Conservation (phyloP, 2,888 invertebrate genomes). For the Arge pagana region DNA sequence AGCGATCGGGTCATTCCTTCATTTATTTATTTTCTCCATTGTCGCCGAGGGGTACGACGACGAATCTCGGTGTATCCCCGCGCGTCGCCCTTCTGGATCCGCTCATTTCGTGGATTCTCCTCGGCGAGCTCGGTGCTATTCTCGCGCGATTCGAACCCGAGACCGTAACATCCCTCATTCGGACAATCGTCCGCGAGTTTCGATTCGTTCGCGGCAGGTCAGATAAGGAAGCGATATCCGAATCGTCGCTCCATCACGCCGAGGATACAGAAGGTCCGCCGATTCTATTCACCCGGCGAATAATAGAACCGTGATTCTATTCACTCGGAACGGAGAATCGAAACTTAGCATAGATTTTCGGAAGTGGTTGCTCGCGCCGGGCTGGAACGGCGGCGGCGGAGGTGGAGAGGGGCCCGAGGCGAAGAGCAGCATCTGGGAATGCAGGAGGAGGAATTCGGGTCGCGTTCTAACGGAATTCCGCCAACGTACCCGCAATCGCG, state of each 20-base stretch:
- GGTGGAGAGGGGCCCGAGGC: neutral
- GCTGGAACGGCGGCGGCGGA: too few species aligned
- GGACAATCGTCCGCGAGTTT: slow-evolving; percentile 39
- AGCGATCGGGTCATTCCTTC: slow-evolving; percentile 9
- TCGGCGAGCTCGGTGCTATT: slow-evolving; percentile 17
- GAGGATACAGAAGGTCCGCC: slow-evolving; percentile 19
- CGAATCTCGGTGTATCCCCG: slow-evolving; percentile 12
- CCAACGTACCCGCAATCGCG: slow-evolving; percentile 49
- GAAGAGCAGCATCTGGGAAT: slow-evolving; percentile 5
- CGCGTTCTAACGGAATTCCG: slow-evolving; percentile 11
- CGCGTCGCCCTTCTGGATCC: too few species aligned
- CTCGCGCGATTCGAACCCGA: slow-evolving; percentile 27
- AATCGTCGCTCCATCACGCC: slow-evolving; percentile 22
- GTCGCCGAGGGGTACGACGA: slow-evolving; percentile 9
- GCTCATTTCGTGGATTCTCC: slow-evolving; percentile 16
- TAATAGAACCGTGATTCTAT: slow-evolving; percentile 55
- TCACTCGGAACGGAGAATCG: slow-evolving; percentile 38
- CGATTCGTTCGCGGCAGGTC: neutral
- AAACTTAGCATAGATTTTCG: slow-evolving; percentile 33
- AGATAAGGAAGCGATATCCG: slow-evolving; percentile 20
- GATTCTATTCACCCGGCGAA: slow-evolving; percentile 34
- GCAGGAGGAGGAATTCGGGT: slow-evolving; percentile 2
- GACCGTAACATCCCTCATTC: slow-evolving; percentile 35
- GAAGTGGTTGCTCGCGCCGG: too few species aligned
- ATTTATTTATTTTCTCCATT: too few species aligned